Percentiles rank a stretch among this genome's conserved stretches.
Evolutionary conservation across 2,888 invertebrate species (phyloP).

Genomic region (Horisme vitalbata): DNA sequence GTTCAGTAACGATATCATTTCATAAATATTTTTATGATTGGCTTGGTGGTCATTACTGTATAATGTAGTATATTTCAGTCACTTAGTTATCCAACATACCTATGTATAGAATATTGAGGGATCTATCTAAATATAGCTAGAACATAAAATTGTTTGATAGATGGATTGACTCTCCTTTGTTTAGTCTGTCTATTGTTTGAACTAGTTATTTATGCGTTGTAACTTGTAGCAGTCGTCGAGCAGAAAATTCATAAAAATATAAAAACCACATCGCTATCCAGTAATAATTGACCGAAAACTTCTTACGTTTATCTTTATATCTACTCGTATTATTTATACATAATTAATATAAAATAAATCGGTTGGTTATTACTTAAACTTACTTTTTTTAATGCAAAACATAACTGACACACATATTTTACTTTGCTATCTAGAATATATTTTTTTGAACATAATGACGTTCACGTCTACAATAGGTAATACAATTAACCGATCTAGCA

Average conservation of each 20-base stretch:
- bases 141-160: constrained; percentile 45
- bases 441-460: constrained; percentile 10
- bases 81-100: constrained; percentile 4
- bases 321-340: too few relatives aligned
- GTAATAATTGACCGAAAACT: too few relatives aligned
- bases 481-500: constrained; percentile 48
- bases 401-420: too few relatives aligned
- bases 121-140: constrained; percentile 13
- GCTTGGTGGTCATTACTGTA: too few relatives aligned
- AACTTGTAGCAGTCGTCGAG: constrained; percentile 14
- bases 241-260: not conserved
- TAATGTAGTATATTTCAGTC: too few relatives aligned
- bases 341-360: too few relatives aligned
- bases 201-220: constrained; percentile 50
- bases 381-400: too few relatives aligned
- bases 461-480: constrained; percentile 40
- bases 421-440: not conserved
- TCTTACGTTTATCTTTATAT: too few relatives aligned
- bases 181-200: constrained; percentile 67
- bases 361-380: too few relatives aligned
- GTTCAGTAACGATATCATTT: too few relatives aligned
- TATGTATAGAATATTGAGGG: constrained; percentile 34
- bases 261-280: too few relatives aligned
- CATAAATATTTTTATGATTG: too few relatives aligned
- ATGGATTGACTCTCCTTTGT: constrained; percentile 55